A percentile compares a stretch with the other conserved stretches of the same genome.
These are phyloP conservation scores for Mormoops blainvillei DNA, from an alignment of 2,113 vertebrate genomes.

Conservation along the genomic window DNA sequence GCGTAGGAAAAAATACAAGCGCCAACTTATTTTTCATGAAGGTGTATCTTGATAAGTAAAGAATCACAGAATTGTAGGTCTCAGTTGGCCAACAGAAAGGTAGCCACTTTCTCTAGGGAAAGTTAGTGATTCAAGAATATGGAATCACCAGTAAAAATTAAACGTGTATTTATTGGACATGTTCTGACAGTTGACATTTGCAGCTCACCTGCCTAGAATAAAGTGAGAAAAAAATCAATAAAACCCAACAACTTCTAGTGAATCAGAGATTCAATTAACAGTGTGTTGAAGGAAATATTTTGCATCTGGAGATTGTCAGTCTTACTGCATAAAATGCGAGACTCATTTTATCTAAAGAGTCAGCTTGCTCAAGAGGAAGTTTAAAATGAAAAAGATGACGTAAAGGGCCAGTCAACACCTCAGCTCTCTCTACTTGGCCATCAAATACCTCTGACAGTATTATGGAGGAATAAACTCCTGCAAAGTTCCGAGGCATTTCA, in stretches of 20 bases:
- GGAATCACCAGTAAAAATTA: background rate
- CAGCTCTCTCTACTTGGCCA: background rate
- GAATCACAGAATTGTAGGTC: background rate
- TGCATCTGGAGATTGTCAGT: background rate
- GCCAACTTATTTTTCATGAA: background rate
- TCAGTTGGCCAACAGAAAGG: background rate
- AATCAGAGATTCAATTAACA: background rate
- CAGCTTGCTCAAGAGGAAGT: constrained; percentile 10
- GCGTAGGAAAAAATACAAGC: background rate
- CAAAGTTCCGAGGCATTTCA: background rate
- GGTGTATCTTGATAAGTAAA: background rate
- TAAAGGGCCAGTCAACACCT: background rate
- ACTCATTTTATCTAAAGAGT: background rate
- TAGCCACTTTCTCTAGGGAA: background rate
- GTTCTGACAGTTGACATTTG: background rate
- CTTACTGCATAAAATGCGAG: background rate
- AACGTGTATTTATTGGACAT: background rate
- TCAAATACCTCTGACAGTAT: background rate
- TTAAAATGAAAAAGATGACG: background rate
- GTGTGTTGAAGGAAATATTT: background rate
- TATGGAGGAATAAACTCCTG: background rate
- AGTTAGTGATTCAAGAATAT: background rate
- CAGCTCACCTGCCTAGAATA: background rate
- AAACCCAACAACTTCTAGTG: background rate
- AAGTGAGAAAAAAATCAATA: background rate